phyloP scores from a whole-genome alignment of 2,113 vertebrate genomes.

The Tiliqua scincoides region DNA sequence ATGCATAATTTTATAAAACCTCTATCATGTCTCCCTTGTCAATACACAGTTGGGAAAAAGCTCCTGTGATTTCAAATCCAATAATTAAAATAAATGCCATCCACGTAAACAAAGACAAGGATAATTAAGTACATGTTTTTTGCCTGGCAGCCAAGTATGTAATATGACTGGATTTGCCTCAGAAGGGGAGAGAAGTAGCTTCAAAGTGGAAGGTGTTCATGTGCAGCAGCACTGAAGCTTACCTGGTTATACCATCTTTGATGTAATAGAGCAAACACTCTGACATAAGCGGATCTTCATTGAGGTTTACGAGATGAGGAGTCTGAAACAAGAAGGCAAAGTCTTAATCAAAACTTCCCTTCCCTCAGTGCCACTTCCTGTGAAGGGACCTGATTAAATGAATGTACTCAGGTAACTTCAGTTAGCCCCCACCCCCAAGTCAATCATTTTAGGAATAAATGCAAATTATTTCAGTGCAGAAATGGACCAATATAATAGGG shows the following conservation, averaged over 20 bases:
- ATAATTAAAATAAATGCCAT: background rate
- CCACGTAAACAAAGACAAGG: background rate
- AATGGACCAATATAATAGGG: background rate
- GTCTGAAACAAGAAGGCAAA: constrained; percentile 80
- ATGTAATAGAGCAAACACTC: constrained; percentile 99
- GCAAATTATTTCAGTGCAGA: constrained; percentile 2
- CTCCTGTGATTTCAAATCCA: background rate
- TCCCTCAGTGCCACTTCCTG: background rate
- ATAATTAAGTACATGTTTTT: background rate
- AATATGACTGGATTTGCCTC: background rate
- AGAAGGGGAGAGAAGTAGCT: background rate
- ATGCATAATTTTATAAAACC: no score
- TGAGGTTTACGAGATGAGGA: constrained; percentile 97
- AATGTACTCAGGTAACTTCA: rapidly evolving
- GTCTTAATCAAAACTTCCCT: constrained; percentile 5
- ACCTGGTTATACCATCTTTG: constrained; percentile 99
- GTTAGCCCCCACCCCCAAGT: background rate
- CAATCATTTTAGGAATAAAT: constrained; percentile 4
- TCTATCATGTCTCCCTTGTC: background rate
- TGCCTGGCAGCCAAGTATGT: background rate
- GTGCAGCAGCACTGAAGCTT: constrained; percentile 33
- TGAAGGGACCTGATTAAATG: constrained; percentile 2
- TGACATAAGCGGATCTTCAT: constrained; percentile 98
- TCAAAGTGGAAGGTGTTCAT: background rate
- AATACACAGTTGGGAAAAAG: background rate